phyloP scores from a whole-genome alignment of 1,140 invertebrate species.

The Charaxes varanes region DNA sequence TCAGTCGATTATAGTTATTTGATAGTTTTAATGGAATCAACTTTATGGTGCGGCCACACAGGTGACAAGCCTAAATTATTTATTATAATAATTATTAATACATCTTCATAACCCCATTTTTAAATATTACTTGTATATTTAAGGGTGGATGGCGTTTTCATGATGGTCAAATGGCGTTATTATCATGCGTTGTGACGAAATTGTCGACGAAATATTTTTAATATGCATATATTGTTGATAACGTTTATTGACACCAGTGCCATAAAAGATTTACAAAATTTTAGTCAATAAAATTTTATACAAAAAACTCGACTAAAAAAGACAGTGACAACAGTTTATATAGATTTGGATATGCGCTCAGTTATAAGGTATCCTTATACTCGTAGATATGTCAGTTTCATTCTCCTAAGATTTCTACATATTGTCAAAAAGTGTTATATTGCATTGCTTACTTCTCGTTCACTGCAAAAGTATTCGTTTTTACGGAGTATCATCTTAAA shows the following conservation, averaged over 20 bases:
- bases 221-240: too few relatives aligned
- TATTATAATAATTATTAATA: too few relatives aligned
- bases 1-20: conserved; percentile 11
- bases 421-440: conserved; percentile 5
- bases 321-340: neutral
- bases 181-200: too few relatives aligned
- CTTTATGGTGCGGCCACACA: neutral
- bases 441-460: neutral
- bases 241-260: too few relatives aligned
- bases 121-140: too few relatives aligned
- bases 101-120: too few relatives aligned
- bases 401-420: neutral
- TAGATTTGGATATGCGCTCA: conserved; percentile 6
- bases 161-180: too few relatives aligned
- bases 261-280: neutral
- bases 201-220: too few relatives aligned
- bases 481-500: neutral
- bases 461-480: neutral
- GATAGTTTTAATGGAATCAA: neutral
- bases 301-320: neutral
- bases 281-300: neutral
- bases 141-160: too few relatives aligned
- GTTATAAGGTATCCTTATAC: neutral
- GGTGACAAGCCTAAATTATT: too few relatives aligned
- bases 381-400: conserved; percentile 6